Conservation (phyloP, 1,140 invertebrate species). For the Grapholita molesta region DNA sequence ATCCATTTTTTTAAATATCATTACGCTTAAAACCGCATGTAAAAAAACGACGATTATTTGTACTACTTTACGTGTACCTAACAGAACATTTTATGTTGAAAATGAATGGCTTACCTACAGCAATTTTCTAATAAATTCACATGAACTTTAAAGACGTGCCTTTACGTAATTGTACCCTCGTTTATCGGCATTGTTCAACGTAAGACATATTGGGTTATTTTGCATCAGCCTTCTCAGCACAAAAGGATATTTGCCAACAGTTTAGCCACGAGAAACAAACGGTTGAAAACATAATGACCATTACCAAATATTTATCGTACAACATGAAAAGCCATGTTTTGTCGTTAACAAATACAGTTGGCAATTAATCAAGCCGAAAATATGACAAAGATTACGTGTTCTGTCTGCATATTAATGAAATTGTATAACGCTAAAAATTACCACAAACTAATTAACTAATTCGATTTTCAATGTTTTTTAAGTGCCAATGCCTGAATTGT, state of each 20-base stretch:
- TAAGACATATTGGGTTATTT: slow-evolving; percentile 16
- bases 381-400: background rate
- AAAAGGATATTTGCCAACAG: slow-evolving; percentile 9
- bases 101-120: background rate
- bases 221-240: background rate
- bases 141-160: slow-evolving; percentile 17
- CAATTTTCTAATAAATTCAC: slow-evolving; percentile 14
- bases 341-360: background rate
- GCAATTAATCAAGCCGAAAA: slow-evolving; percentile 1
- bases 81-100: no score
- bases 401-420: background rate
- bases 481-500: no score
- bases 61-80: no score
- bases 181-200: slow-evolving; percentile 12
- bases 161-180: slow-evolving; percentile 14
- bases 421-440: background rate
- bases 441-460: background rate
- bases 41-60: no score
- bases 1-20: no score
- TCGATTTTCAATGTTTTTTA: background rate
- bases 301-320: background rate
- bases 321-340: slow-evolving; percentile 7
- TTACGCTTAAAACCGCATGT: no score
- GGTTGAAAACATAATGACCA: slow-evolving; percentile 8
- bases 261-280: slow-evolving; percentile 8